Base-by-base conservation (phyloP, 30 jellyfish, hydroid and myxozoan species). In the Catostylus mosaicus region DNA sequence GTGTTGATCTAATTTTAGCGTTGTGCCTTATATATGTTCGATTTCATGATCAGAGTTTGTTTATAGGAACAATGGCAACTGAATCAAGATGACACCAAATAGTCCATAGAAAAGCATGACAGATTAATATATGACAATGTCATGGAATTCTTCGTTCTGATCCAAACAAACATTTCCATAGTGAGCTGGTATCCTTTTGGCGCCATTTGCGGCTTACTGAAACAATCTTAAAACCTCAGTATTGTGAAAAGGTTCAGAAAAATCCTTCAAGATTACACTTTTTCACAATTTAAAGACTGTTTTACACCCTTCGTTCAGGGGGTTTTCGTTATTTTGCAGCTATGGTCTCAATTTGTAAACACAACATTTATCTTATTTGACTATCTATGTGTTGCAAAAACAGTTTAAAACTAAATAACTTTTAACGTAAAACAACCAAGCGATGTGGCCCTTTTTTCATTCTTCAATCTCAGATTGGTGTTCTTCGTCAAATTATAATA, bases 131-230 rank as follows among this genome's bases (percentile, higher is more conserved):
- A 68, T 34, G 36, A 68, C 80, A 68, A 68, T 37, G 24, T 22
- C 80, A 30, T 14, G 62, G 62, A 68, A 68, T 68, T 50, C 36
- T 50, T n/a, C 12, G 29, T 37, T 36, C 62, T 24, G 37, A 36
- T 68, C 62, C 80, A 22, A 16, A 35, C 80, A 68, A 68, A 68
- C 80, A 68, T 50, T 46, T 68, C 62, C 33, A 2, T 30, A 16
- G 34, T 11, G 80, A 38, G 18, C 65, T 36, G 35, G 80, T 68
- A 68, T 68, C 80, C 35, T 36, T 16, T 30, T 24, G 80, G 80
- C 80, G 80, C 80, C 80, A 68, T 24, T 23, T 68, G 57, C 45
- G 80, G 80, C 80, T 68, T 68, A 64, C 60, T 16, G 57, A 37
- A 50, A 33, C 67, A 68, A 50, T 68, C 60, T 24, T 7, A n/a